Percentiles rank a stretch among this genome's conserved stretches.
Conservation (phyloP, 2,113 vertebrate species). For the Onychostruthus taczanowskii region DNA sequence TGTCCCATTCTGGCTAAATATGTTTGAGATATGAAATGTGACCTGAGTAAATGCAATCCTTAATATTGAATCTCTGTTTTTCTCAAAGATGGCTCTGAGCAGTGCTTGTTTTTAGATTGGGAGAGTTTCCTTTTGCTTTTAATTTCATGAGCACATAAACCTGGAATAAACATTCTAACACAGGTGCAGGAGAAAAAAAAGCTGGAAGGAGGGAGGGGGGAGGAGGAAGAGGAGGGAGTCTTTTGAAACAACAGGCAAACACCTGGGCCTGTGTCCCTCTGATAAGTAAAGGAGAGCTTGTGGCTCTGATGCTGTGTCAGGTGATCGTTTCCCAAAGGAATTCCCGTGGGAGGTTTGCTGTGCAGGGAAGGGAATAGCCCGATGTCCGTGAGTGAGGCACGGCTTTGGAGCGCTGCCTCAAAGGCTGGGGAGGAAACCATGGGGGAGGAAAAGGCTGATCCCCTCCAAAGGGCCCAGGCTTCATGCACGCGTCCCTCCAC, state of each 20-base stretch:
- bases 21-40: background rate
- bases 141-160: background rate
- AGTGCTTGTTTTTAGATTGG: background rate
- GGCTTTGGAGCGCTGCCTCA: fast-evolving
- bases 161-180: background rate
- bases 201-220: background rate
- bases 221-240: background rate
- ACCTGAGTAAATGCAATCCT: background rate
- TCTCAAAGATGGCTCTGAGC: background rate
- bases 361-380: background rate
- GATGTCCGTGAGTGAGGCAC: fast-evolving
- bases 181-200: background rate
- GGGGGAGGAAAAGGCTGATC: background rate
- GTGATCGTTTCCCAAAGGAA: background rate
- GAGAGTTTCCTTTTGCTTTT: background rate
- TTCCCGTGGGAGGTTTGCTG: background rate
- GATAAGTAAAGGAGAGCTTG: background rate
- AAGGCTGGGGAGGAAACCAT: background rate
- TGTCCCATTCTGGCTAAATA: background rate
- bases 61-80: background rate
- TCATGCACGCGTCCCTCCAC: fast-evolving
- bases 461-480: background rate
- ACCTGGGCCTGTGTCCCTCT: background rate
- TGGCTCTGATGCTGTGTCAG: background rate
- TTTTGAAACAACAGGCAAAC: background rate